Base-by-base conservation (phyloP, 2,113 vertebrate species). In the Sinocyclocheilus anshuiensis region DNA sequence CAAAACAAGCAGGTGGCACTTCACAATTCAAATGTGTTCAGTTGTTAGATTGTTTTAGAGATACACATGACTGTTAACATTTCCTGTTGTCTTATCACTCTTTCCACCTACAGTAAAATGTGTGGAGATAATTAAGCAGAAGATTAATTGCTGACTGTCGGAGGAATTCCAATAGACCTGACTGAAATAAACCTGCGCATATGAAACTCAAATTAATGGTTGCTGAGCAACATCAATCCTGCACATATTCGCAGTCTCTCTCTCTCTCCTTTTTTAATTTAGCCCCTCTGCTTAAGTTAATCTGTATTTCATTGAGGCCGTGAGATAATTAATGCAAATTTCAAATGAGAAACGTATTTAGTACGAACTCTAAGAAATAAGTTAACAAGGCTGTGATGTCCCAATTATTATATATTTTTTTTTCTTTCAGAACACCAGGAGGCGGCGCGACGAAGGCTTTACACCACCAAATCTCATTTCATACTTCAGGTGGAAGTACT, bases 271-370 rank as follows among this genome's bases (percentile, higher is more conserved):
- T 74, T 79, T 90, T 86, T 87, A 84, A 90, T 90, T 88, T 85
- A 88, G 83, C 63, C 77, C 81, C 82, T 81, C 78, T 79, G 85
- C 84, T 86, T 84, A 83, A 88, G 85, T 88, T 88, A 88, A 88
- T 87, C 87, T 88, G 55, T 55, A 87, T 79, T 88, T 87, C 74
- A 86, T 85, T 90, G 87, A 57, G 86, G 69, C 84, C 50, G 71
- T 80, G n/a, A 81, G 76, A 90, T 85, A 88, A 90, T 86, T 83
- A 87, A 88, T 87, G 86, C 83, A 89, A 63, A 87, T 89, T 89
- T 87, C 78, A 89, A 89, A 82, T 78, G 86, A 85, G 88, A 85
- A 89, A 85, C 84, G 39, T 83, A 82, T 87, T 89, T 81, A 89
- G 83, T 65, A 84, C 22, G 86, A 83, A 84, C 82, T 84, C 77